These are phyloP conservation scores for Typhlomys cinereus DNA, from an alignment of 2,113 vertebrate species.

Conservation along the genomic window DNA sequence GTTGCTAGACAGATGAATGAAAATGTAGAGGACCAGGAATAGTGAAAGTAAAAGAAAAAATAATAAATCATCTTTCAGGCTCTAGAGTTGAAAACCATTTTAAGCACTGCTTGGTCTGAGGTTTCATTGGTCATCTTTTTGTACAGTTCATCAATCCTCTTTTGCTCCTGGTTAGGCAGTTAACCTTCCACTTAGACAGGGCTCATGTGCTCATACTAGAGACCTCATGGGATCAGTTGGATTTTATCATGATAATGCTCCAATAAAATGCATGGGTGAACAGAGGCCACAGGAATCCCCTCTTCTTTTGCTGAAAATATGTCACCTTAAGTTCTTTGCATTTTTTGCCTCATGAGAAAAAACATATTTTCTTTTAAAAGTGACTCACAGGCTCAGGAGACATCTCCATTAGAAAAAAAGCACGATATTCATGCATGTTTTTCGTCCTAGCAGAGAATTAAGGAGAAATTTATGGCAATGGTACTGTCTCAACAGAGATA, in stretches of 20 bases:
- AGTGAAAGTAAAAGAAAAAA: conserved; percentile 46
- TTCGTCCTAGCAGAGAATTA: conserved; percentile 15
- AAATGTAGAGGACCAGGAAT: conserved; percentile 62
- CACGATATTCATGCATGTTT: background rate
- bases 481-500: conserved; percentile 18
- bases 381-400: background rate
- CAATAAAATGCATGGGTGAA: conserved; percentile 72
- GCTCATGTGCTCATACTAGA: conserved; percentile 28
- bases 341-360: background rate
- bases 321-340: conserved; percentile 36
- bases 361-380: background rate
- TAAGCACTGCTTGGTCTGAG: background rate
- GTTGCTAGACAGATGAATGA: conserved; percentile 61
- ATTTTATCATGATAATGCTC: conserved; percentile 67
- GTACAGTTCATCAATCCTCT: conserved; percentile 55
- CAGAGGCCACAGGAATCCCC: background rate
- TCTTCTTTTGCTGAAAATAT: conserved; percentile 25
- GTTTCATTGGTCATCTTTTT: conserved; percentile 29
- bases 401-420: conserved; percentile 41
- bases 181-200: conserved; percentile 67
- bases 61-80: conserved; percentile 33
- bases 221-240: background rate
- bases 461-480: conserved; percentile 5
- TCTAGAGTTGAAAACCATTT: conserved; percentile 72
- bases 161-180: conserved; percentile 57